A percentile compares a stretch with the other conserved stretches of the same genome.
phyloP scores from a whole-genome alignment of 2,113 vertebrate species.

The Laticauda laticaudata region DNA sequence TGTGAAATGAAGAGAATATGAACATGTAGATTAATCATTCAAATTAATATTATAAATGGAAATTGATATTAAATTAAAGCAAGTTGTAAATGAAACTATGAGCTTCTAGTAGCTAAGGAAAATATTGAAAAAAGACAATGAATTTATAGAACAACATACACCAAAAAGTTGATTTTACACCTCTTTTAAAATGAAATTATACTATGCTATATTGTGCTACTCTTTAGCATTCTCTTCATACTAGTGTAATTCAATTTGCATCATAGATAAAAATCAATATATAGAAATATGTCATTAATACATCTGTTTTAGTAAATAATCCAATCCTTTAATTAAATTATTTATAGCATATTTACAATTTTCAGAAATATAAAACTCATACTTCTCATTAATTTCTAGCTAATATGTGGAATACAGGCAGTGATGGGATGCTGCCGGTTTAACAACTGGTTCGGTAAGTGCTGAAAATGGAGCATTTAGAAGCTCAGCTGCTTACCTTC shows the following conservation, averaged over 20 bases:
- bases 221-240: background rate
- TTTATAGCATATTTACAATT: background rate
- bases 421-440: too few relatives aligned
- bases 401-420: background rate
- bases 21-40: background rate
- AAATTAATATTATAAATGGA: background rate
- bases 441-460: too few relatives aligned
- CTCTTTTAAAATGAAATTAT: background rate
- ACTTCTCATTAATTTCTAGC: background rate
- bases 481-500: too few relatives aligned
- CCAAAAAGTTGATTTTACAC: background rate
- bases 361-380: background rate
- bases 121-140: background rate
- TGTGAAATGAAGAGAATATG: background rate
- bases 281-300: background rate
- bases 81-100: background rate
- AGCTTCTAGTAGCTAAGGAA: background rate
- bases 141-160: background rate
- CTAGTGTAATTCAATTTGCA: background rate
- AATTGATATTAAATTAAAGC: background rate
- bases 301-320: background rate
- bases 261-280: background rate
- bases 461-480: too few relatives aligned
- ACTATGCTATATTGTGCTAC: background rate
- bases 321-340: background rate